These are phyloP conservation scores for Panagrolaimus sp. DNA, from an alignment of 1,140 invertebrate genomes.

Conservation along the genomic window DNA sequence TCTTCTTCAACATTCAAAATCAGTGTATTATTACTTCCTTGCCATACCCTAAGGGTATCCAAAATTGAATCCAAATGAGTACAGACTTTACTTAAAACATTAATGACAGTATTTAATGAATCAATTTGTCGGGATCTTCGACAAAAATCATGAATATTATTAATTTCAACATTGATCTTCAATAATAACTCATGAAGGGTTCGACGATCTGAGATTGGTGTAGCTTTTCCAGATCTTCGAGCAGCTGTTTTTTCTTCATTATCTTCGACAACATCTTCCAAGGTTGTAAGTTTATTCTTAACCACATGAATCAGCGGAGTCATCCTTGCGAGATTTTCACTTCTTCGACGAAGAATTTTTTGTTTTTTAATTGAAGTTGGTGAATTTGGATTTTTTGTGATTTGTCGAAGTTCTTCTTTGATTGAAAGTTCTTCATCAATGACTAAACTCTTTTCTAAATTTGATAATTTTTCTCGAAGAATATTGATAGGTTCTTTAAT, in stretches of 20 bases:
- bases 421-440: conserved; percentile 41
- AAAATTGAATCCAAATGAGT: conserved; percentile 39
- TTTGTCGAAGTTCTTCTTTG: conserved; percentile 31
- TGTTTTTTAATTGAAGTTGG: conserved; percentile 20
- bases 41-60: conserved; percentile 17
- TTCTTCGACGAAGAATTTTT: conserved; percentile 22
- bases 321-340: conserved; percentile 46
- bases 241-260: conserved; percentile 2
- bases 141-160: conserved; percentile 50
- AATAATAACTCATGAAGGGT: conserved; percentile 45
- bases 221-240: conserved; percentile 22
- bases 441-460: conserved; percentile 37
- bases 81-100: conserved; percentile 43
- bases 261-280: conserved; percentile 40
- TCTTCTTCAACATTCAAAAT: not conserved
- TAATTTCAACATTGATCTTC: conserved; percentile 50
- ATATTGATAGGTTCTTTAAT: conserved; percentile 45
- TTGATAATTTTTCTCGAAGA: conserved; percentile 36
- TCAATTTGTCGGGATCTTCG: conserved; percentile 35
- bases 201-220: conserved; percentile 28
- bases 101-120: conserved; percentile 44
- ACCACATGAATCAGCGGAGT: conserved; percentile 53
- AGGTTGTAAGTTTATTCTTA: conserved; percentile 40
- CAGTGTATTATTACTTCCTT: not conserved
- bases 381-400: conserved; percentile 13